These are phyloP conservation scores for Caenorhabditis sp. DNA, from an alignment of 2,888 invertebrate species.

Conservation along the genomic window DNA sequence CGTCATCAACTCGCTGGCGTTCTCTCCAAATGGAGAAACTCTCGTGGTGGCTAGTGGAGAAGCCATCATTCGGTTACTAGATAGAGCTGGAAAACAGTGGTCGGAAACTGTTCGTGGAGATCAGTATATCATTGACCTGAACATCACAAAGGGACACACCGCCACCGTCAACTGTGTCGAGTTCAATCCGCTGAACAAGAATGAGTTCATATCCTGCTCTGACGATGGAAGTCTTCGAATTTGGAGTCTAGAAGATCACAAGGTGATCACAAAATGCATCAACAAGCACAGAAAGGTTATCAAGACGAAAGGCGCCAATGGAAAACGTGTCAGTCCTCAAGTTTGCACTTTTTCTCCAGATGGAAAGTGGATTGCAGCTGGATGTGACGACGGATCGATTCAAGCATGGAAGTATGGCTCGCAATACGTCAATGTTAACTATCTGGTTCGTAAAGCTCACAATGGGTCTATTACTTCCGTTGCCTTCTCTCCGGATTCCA, in stretches of 20 bases:
- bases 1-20: slow-evolving; percentile 92
- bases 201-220: slow-evolving; percentile 95
- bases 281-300: slow-evolving; percentile 81
- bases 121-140: slow-evolving; percentile 96
- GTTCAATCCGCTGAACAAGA: slow-evolving; percentile 94
- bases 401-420: slow-evolving; percentile 98
- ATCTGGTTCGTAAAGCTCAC: slow-evolving; percentile 88
- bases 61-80: slow-evolving; percentile 87
- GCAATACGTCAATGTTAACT: slow-evolving; percentile 91
- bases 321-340: slow-evolving; percentile 79
- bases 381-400: slow-evolving; percentile 94
- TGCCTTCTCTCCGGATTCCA: slow-evolving; percentile 90
- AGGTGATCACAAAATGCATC: slow-evolving; percentile 83
- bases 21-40: slow-evolving; percentile 95
- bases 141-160: slow-evolving; percentile 94
- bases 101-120: slow-evolving; percentile 86
- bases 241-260: slow-evolving; percentile 90
- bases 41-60: slow-evolving; percentile 94
- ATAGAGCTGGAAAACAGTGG: slow-evolving; percentile 81
- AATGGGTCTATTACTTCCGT: slow-evolving; percentile 86
- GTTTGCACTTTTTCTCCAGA: slow-evolving; percentile 79
- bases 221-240: slow-evolving; percentile 93
- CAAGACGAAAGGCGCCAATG: slow-evolving; percentile 78
- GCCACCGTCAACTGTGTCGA: slow-evolving; percentile 92
- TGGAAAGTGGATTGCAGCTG: slow-evolving; percentile 90